Base-by-base conservation (phyloP, 2,797 vertebrate genomes). In the Mormyrus hasselquistii region DNA sequence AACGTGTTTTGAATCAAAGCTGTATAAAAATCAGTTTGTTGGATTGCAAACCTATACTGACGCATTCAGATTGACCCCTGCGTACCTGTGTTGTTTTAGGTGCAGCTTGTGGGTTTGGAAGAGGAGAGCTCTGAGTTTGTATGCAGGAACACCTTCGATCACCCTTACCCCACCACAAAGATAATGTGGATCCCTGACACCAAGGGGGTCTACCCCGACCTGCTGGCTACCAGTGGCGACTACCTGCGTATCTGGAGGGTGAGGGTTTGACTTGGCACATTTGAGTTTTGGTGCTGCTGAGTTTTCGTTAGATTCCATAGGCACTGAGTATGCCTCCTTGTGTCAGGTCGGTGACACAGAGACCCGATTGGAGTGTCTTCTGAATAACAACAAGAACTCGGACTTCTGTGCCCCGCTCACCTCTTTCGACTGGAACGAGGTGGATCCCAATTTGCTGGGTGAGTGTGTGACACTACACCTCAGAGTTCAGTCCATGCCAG, bases 101-200 rank as follows among this genome's bases (percentile, higher is more conserved):
- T 99, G 73, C 99, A 99, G 92, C 95, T 99, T 82, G 99, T 99
- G 91, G 98, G 99, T 92, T 95, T 99, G 93, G 98, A 99, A 88
- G 99, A 99, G 89, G 99, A 99, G 94, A 99, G 99, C 93, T 99
- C 98, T 0, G 99, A 99, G 94, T 99, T 99, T 89, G 97, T 99
- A 89, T 99, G 98, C 95, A 97, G 98, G 93, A 99, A 99, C 94
- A 99, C 99, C 0, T 99, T 99, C 91, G 99, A 99, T 92, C 99
- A 99, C 88, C 99, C 98, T 0, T 99, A 99, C 90, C 99, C 99
- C 89, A 99, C 99, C 90, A 99, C 98, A 87, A 99, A 99, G 94
- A 97, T 99, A 90, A 99, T 99, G 98, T 99, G 99, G 99, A 99
- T 99, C 90, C 99, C 99, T 1, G 99, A 99, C 94, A 99, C 98